Percentiles rank a stretch among this genome's conserved stretches.
phyloP scores from a whole-genome alignment of 2,113 vertebrate genomes.

The Regulus satrapa region DNA sequence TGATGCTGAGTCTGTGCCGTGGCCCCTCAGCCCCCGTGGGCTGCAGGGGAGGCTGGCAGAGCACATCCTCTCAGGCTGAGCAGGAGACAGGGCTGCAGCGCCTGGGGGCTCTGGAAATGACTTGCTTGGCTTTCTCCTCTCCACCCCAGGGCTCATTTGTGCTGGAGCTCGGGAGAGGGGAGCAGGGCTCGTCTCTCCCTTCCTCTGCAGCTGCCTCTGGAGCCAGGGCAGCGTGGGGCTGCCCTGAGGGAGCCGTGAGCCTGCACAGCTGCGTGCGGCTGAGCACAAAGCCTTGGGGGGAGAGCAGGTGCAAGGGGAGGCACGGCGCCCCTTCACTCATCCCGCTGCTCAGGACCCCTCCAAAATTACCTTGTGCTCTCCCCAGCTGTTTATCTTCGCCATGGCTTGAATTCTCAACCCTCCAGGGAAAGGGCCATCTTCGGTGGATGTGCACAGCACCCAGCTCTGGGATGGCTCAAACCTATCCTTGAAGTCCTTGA shows the following conservation, averaged over 20 bases:
- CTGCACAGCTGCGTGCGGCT: neutral
- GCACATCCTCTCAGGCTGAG: neutral
- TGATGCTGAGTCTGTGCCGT: neutral
- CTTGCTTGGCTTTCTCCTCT: neutral
- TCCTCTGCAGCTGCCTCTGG: neutral
- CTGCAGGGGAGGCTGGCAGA: neutral
- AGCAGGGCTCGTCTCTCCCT: neutral
- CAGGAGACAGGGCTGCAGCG: neutral
- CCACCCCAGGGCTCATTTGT: neutral
- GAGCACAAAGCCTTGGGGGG: neutral
- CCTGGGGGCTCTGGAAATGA: neutral
- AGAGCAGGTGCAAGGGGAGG: slow-evolving; percentile 24
- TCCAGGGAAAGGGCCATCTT: neutral
- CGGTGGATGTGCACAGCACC: neutral
- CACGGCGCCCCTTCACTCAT: neutral
- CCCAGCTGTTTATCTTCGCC: neutral
- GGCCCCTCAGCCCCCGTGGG: rapidly evolving
- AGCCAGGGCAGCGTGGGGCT: neutral
- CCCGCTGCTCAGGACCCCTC: neutral
- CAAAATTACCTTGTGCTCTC: neutral
- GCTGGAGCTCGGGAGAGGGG: neutral
- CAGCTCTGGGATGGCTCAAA: neutral
- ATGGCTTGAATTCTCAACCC: neutral
- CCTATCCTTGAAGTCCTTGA: neutral
- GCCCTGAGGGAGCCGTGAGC: neutral